These are phyloP conservation scores for Toxotes chatareus DNA, from an alignment of 2,113 vertebrate species.

Conservation along the genomic window DNA sequence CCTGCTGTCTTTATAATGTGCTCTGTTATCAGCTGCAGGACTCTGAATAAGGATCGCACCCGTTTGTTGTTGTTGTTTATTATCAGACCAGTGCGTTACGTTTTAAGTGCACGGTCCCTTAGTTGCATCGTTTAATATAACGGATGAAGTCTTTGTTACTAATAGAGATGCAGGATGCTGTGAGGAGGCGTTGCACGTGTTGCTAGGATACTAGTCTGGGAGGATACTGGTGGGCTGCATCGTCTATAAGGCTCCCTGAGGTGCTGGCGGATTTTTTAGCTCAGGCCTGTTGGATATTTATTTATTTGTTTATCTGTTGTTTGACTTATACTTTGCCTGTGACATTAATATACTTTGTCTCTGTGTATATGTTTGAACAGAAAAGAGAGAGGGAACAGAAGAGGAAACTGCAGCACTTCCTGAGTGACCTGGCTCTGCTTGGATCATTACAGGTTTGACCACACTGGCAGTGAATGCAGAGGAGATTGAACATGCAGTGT, in stretches of 20 bases:
- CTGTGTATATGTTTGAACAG: conserved; percentile 42
- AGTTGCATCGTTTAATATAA: neutral
- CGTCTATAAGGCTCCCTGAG: neutral
- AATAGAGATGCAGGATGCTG: conserved; percentile 36
- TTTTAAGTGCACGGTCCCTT: too few species aligned
- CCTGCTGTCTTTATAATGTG: neutral
- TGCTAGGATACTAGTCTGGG: conserved; percentile 71
- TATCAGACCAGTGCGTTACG: neutral
- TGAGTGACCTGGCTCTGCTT: conserved; percentile 81
- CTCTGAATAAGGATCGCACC: neutral
- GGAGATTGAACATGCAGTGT: neutral
- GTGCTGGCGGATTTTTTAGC: neutral
- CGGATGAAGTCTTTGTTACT: neutral
- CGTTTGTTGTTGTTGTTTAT: too few species aligned
- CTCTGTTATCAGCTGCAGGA: neutral
- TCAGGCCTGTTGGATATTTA: neutral
- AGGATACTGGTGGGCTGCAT: conserved; percentile 14
- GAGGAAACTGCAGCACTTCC: conserved; percentile 81
- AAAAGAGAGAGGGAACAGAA: conserved; percentile 80
- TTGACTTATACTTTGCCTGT: neutral
- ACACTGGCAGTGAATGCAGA: neutral
- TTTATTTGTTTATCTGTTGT: neutral
- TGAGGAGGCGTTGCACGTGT: conserved; percentile 59
- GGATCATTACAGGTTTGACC: conserved; percentile 82
- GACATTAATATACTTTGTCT: neutral